Conservation (phyloP, 2,113 vertebrate species). For the Nothoprocta pentlandii region DNA sequence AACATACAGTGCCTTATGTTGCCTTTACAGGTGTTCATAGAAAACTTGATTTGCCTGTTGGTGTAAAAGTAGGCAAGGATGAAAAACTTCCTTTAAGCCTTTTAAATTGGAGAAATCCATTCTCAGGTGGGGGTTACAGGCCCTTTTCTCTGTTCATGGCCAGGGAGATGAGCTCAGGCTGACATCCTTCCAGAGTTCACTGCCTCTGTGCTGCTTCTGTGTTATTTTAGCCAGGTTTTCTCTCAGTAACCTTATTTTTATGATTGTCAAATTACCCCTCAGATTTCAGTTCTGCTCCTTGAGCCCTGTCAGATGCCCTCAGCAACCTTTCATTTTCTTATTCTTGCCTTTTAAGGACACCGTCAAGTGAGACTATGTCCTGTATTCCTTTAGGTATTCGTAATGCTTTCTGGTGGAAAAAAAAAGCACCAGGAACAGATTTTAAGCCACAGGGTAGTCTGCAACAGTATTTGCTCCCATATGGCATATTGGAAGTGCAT, state of each 20-base stretch:
- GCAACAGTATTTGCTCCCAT: background rate
- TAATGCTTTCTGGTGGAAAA: background rate
- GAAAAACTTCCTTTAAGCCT: background rate
- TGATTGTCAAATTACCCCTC: background rate
- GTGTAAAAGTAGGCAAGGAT: background rate
- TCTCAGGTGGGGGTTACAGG: background rate
- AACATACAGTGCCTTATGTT: background rate
- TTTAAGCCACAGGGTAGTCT: background rate
- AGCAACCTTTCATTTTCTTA: background rate
- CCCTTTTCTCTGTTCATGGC: background rate
- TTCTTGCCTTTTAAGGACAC: background rate
- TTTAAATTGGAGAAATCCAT: background rate
- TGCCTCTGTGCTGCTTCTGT: background rate
- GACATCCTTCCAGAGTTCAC: background rate
- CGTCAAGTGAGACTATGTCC: background rate
- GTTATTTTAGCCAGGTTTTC: background rate
- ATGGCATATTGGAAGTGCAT: background rate
- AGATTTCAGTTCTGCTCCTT: background rate
- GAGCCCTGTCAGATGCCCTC: background rate
- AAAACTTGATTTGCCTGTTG: constrained; percentile 9
- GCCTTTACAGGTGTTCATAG: background rate
- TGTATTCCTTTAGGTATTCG: background rate
- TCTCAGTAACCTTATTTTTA: accelerated
- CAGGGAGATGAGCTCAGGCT: background rate
- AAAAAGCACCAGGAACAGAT: background rate